Conservation (phyloP, 2,888 invertebrate genomes). For the Eumacrocentrus americanus region DNA sequence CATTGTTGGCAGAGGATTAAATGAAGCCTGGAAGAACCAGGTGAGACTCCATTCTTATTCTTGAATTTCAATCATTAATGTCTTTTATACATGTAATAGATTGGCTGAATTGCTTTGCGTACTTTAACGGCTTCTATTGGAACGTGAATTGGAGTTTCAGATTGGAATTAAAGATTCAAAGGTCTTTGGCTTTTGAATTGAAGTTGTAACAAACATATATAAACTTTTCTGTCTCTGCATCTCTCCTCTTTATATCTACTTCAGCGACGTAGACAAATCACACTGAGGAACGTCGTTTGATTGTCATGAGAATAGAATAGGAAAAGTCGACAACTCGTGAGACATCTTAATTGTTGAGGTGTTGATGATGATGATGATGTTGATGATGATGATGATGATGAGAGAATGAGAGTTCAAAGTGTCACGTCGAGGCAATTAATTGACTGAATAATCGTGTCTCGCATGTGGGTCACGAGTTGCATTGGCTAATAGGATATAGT, state of each 20-base stretch:
- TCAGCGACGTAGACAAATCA: slow-evolving; percentile 9
- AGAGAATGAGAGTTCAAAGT: slow-evolving; percentile 8
- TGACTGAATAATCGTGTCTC: slow-evolving; percentile 51
- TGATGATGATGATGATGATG: slow-evolving; percentile 6
- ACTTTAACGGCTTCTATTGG: no score
- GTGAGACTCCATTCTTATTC: not conserved
- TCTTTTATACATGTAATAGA: no score
- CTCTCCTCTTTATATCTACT: no score
- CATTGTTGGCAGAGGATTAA: not conserved
- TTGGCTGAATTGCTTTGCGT: no score
- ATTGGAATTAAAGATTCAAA: no score
- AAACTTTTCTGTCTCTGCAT: no score
- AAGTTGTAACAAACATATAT: no score
- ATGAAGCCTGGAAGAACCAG: not conserved
- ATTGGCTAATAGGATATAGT: slow-evolving; percentile 57
- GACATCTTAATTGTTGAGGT: not conserved
- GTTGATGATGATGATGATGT: not conserved
- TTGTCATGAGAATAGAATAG: not conserved
- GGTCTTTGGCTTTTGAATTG: no score
- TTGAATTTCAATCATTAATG: no score
- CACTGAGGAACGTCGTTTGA: slow-evolving; percentile 5
- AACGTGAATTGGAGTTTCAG: no score
- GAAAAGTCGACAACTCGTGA: no score
- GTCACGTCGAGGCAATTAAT: slow-evolving; percentile 34
- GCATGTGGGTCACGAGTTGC: slow-evolving; percentile 61